Evolutionary conservation across 37 sponge, comb jelly and placozoan genomes (phyloP), one percentile per base, ranked within the genome.

Genomic region (Tethya wilhelma): DNA sequence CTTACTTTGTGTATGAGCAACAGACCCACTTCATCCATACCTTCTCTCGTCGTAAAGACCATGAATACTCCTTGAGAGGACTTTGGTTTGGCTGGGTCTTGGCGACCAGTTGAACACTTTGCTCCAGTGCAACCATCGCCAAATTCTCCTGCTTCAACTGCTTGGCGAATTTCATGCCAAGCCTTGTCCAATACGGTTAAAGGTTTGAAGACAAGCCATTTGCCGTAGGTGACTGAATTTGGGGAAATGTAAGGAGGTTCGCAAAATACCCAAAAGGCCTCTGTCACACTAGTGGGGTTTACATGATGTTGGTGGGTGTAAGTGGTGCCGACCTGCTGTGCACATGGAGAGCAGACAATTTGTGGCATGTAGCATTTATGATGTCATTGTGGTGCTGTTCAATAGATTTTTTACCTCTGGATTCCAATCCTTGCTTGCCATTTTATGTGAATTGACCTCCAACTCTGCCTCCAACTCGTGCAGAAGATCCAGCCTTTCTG

Each of bases 31-130:
- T 44, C 75, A 53, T 87, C 87, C 20, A 71, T 26, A 23, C 41
- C 74, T 26, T 87, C 87, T 32, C 36, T 25, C 14, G 87, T 80
- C 12, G 87, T 80, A 62, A 81, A 87, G 25, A 87, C 87, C 30
- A 77, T 77, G n/a, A 87, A 77, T 20, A 87, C 87, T 25, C 59
- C 56, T 0, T 26, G 63, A n/a, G 30, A 36, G 37, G 34, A 28
- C 19, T 56, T 22, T 34, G 36, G 22, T 23, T 37, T 29, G 2
- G 40, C 73, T 69, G 72, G 78, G 38, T 69, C 36, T 7, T 56
- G 22, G 22, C 38, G 56, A 30, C 34, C 59, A 11, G 86, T 85
- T 30, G 86, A 74, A 33, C 38, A 59, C 59, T 85, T 85, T 12
- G 86, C 86, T 6, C 71, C 86, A 30, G 67, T 75, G 14, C 53